Evolutionary conservation across 2,113 vertebrate species (phyloP), one percentile per base, ranked within the genome.

Genomic region (Chamaea fasciata): DNA sequence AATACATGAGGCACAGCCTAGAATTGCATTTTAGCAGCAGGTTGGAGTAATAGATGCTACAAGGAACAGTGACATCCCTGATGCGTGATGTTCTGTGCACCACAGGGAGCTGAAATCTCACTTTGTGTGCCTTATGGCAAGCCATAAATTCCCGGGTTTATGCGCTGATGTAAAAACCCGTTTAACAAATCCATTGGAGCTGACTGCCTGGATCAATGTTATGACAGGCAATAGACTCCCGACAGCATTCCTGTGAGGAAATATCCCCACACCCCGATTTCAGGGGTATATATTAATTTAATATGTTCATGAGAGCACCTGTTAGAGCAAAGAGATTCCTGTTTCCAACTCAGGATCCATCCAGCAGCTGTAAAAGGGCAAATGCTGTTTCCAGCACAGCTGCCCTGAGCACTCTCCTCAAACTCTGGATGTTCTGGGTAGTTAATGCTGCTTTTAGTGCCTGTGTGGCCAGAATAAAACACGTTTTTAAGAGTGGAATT

Each of bases 11-110:
- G 88, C 93, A 95, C 83, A 97, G 60, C 88, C 73, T 39, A 44
- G 69, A 90, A 97, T 57, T 84, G 83, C 92, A n/a, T 97, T 96
- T 93, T 95, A 96, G 90, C 95, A 97, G 94, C 95, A 95, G 93
- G 93, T 41, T 95, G 93, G 83, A 93, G 68, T 83, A 96, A 96
- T 96, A 92, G 94, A 92, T 90, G 85, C 79, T 92, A 46, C 89
- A 71, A 95, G 83, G 83, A 96, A 13, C 44, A 81, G 90, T 75
- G 93, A 87, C 94, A 87, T 71, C 68, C 90, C 92, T 92, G 94
- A 87, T 84, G 94, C 13, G 92, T 60, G 79, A 71, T 94, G 88
- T 18, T 94, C 93, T 75, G 76, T 8, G 94, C 95, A 79, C 96
- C 92, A 87, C 60, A 0, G 95, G 96, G 94, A 97, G 92, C 60